phyloP scores from a whole-genome alignment of 2,888 invertebrate genomes.

The Leptopilina syphax region DNA sequence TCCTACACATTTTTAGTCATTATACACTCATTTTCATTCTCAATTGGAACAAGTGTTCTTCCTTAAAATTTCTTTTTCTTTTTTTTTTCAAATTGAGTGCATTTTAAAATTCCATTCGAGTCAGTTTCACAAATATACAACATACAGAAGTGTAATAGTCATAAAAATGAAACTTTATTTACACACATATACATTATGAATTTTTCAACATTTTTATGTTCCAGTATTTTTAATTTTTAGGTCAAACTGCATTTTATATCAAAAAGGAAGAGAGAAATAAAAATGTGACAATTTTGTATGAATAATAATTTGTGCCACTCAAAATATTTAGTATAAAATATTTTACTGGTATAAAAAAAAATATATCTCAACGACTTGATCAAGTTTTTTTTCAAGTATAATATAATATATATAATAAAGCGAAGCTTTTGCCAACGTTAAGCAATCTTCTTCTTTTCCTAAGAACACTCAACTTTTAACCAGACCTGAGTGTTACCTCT shows the following conservation, averaged over 20 bases:
- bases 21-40: background rate
- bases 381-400: background rate
- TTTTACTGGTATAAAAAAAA: too few relatives aligned
- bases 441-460: background rate
- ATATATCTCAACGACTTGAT: background rate
- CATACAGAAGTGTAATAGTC: background rate
- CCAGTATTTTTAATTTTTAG: background rate
- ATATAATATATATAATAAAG: background rate
- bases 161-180: background rate
- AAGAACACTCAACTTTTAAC: background rate
- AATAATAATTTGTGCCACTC: too few relatives aligned
- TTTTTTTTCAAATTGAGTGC: background rate
- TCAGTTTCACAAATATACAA: background rate
- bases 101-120: conserved; percentile 2
- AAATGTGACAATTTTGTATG: too few relatives aligned
- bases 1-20: background rate
- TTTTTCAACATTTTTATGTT: background rate
- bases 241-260: background rate
- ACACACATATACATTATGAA: background rate
- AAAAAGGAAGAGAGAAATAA: too few relatives aligned
- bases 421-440: background rate
- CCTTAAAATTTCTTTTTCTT: background rate
- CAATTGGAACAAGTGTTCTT: background rate
- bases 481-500: background rate
- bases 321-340: too few relatives aligned